Conservation (phyloP, 2,113 vertebrate species). For the Macaca nemestrina region DNA sequence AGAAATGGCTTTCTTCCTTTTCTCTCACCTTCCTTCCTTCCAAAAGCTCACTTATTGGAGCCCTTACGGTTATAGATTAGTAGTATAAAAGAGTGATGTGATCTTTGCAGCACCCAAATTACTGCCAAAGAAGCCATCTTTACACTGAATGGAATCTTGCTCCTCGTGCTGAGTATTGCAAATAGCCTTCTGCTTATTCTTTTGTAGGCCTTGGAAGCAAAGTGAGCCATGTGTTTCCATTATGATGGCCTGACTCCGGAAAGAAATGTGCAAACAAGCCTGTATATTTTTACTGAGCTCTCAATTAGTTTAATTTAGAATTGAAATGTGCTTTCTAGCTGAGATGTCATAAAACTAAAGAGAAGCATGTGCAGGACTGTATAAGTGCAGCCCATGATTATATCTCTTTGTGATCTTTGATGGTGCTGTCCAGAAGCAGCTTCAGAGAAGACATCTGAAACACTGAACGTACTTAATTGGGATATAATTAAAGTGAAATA, state of each 20-base stretch:
- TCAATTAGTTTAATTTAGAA: constrained; percentile 71
- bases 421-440: background rate
- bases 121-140: background rate
- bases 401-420: background rate
- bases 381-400: background rate
- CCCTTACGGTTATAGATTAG: constrained; percentile 1
- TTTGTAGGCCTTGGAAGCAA: constrained; percentile 47
- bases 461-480: constrained; percentile 30
- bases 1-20: background rate
- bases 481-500: constrained; percentile 68
- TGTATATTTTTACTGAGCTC: constrained; percentile 71
- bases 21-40: background rate
- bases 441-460: constrained; percentile 39
- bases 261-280: constrained; percentile 66
- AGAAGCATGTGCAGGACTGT: background rate
- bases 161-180: background rate
- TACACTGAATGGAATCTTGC: background rate
- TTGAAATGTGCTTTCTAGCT: constrained; percentile 52
- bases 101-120: background rate
- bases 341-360: constrained; percentile 48
- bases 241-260: constrained; percentile 55
- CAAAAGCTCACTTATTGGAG: background rate
- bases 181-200: constrained; percentile 39
- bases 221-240: constrained; percentile 66
- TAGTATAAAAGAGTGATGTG: background rate